A percentile compares a stretch with the other conserved stretches of the same genome.
These are phyloP conservation scores for Brenthis daphne DNA, from an alignment of 2,888 invertebrate genomes.

Conservation along the genomic window DNA sequence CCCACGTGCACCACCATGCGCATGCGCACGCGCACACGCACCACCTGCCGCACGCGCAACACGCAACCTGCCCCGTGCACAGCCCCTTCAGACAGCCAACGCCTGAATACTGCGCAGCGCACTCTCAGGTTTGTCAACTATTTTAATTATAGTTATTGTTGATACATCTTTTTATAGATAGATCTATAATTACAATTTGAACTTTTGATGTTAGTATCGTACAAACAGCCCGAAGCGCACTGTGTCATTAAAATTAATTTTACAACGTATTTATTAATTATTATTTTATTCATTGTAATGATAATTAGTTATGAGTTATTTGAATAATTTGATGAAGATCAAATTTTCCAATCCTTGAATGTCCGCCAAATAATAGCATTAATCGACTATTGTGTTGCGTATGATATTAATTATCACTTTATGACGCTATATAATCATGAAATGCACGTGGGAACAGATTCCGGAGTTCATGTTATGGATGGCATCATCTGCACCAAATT, in stretches of 20 bases:
- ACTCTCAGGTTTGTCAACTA: constrained; percentile 66
- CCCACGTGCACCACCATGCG: constrained; percentile 75
- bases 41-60: constrained; percentile 72
- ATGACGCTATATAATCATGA: constrained; percentile 35
- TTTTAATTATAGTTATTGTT: constrained; percentile 7
- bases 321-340: not conserved
- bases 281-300: not conserved
- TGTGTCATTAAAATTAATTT: too few relatives aligned
- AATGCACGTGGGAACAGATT: constrained; percentile 44
- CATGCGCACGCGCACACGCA: constrained; percentile 65
- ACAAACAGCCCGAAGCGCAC: too few relatives aligned
- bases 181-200: too few relatives aligned
- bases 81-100: constrained; percentile 86
- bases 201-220: too few relatives aligned
- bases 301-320: not conserved
- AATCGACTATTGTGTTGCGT: constrained; percentile 19
- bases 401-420: constrained; percentile 33
- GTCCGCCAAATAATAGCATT: not conserved
- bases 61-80: constrained; percentile 86
- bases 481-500: constrained; percentile 62
- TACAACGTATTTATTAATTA: not conserved
- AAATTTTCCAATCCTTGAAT: not conserved
- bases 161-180: too few relatives aligned
- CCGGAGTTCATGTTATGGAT: constrained; percentile 51
- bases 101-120: constrained; percentile 76